A percentile compares a stretch with the other conserved stretches of the same genome.
Evolutionary conservation across 53 echinoderm and acorn worm species (phyloP).

Genomic region (Mesocentrotus franciscanus): DNA sequence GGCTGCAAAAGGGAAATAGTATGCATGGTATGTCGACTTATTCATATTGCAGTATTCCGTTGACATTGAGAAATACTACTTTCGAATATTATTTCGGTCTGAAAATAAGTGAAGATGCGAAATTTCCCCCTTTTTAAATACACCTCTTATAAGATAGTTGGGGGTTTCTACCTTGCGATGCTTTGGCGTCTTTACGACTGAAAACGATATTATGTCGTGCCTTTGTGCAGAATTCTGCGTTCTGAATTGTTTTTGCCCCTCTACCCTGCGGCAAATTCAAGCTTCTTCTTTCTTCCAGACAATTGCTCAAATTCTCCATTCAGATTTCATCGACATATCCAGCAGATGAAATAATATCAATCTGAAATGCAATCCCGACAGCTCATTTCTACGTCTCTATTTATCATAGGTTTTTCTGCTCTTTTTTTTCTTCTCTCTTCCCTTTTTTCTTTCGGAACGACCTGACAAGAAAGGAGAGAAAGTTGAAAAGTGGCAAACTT

Average conservation of each 20-base stretch:
- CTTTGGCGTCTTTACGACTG: slow-evolving; percentile 45
- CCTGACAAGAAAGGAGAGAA: slow-evolving; percentile 59
- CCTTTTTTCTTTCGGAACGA: background rate
- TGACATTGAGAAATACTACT: background rate
- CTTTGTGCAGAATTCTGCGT: slow-evolving; percentile 33
- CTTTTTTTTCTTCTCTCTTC: slow-evolving; percentile 14
- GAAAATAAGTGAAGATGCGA: background rate
- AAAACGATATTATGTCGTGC: slow-evolving; percentile 9
- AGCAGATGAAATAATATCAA: slow-evolving; percentile 70
- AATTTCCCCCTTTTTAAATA: background rate
- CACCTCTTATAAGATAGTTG: background rate
- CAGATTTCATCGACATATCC: slow-evolving; percentile 62
- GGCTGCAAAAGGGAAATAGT: no score
- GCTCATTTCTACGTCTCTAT: slow-evolving; percentile 69
- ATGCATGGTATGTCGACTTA: background rate
- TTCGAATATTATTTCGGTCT: no score
- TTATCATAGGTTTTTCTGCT: slow-evolving; percentile 45
- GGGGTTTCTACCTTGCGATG: background rate
- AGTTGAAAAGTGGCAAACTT: slow-evolving; percentile 57
- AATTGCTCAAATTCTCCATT: slow-evolving; percentile 59
- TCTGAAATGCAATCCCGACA: slow-evolving; percentile 66
- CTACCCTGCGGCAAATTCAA: slow-evolving; percentile 20
- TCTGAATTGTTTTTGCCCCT: slow-evolving; percentile 57
- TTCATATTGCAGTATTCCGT: background rate
- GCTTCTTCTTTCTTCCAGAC: slow-evolving; percentile 53